phyloP scores from a whole-genome alignment of 2,888 invertebrate species.

The Tuta absoluta region DNA sequence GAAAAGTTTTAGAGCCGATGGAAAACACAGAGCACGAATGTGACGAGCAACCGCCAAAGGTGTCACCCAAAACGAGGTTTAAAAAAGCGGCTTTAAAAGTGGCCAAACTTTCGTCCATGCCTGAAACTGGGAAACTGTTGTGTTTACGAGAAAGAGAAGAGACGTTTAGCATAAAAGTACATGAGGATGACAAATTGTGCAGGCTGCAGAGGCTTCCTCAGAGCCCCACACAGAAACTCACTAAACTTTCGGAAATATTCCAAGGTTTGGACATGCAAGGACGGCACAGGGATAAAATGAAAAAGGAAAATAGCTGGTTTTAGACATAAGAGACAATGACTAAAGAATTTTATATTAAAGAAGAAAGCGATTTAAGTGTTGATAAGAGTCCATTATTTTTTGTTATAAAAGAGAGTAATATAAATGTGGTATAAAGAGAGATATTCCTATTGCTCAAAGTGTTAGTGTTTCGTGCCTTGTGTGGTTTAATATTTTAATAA shows the following conservation, averaged over 20 bases:
- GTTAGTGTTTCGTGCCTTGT: constrained; percentile 49
- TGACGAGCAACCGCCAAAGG: constrained; percentile 41
- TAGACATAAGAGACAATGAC: constrained; percentile 51
- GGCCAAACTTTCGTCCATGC: constrained; percentile 63
- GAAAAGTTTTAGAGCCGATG: constrained; percentile 29
- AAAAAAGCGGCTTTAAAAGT: constrained; percentile 71
- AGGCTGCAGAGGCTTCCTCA: constrained; percentile 58
- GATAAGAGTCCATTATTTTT: constrained; percentile 56
- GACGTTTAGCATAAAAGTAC: constrained; percentile 50
- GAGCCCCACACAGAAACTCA: constrained; percentile 62
- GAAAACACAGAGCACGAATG: constrained; percentile 29
- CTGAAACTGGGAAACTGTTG: constrained; percentile 69
- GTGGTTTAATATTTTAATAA: constrained; percentile 61
- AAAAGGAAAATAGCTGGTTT: constrained; percentile 77
- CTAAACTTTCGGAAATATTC: constrained; percentile 71
- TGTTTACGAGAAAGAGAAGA: constrained; percentile 67
- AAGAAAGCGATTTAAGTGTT: constrained; percentile 53
- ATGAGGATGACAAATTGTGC: constrained; percentile 44
- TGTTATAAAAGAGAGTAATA: constrained; percentile 41
- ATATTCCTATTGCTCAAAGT: constrained; percentile 72
- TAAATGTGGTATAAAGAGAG: constrained; percentile 41
- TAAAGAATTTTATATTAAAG: constrained; percentile 41
- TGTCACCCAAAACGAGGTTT: constrained; percentile 69
- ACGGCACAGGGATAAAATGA: constrained; percentile 65
- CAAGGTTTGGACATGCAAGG: constrained; percentile 70